These are phyloP conservation scores for Pheosia gnoma DNA, from an alignment of 2,888 invertebrate genomes.

Conservation along the genomic window DNA sequence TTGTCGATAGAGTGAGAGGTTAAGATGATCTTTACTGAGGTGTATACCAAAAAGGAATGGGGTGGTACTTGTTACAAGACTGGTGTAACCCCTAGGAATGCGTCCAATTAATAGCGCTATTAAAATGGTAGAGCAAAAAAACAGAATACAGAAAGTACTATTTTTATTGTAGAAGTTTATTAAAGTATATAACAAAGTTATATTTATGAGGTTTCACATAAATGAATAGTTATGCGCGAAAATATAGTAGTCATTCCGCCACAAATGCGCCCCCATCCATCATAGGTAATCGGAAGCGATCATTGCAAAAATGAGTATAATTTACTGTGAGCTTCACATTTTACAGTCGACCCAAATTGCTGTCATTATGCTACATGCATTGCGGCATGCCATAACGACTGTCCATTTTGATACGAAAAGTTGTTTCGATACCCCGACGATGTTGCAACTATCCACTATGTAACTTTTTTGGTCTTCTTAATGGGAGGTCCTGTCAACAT, in stretches of 20 bases:
- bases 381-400: conserved; percentile 63
- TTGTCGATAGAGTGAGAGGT: too few species aligned
- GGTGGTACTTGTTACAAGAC: too few species aligned
- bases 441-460: conserved; percentile 28
- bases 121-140: conserved; percentile 1
- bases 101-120: conserved; percentile 25
- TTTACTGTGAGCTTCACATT: conserved; percentile 70
- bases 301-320: conserved; percentile 77
- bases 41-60: too few species aligned
- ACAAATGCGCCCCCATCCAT: conserved; percentile 64
- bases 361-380: conserved; percentile 70
- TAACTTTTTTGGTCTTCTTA: conserved; percentile 59
- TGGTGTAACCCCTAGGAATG: conserved; percentile 7
- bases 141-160: too few species aligned
- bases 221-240: conserved; percentile 46
- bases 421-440: conserved; percentile 41
- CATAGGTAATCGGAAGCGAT: conserved; percentile 79
- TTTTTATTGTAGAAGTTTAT: neutral
- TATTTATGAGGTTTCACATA: conserved; percentile 30
- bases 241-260: conserved; percentile 53
- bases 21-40: too few species aligned
- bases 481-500: conserved; percentile 48
- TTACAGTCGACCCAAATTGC: conserved; percentile 74
- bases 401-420: conserved; percentile 52
- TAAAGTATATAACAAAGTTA: conserved; percentile 26